Conservation (phyloP, 64 coral and sea anemone genomes). For the Pocillopora damicornis region DNA sequence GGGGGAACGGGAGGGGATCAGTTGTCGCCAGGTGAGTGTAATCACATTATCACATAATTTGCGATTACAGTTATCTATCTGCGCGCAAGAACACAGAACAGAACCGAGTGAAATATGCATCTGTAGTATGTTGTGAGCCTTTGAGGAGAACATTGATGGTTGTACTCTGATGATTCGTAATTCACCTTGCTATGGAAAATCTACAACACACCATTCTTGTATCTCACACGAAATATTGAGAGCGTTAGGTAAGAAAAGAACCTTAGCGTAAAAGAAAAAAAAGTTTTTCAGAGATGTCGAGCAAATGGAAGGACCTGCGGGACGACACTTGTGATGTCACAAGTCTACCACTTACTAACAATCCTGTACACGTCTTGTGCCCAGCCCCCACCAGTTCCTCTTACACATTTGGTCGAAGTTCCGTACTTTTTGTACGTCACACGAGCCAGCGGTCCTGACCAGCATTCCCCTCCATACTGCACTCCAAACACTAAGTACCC, state of each 20-base stretch:
- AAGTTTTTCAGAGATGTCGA: not conserved
- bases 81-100: too few relatives aligned
- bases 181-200: too few relatives aligned
- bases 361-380: slow-evolving; percentile 23
- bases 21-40: too few relatives aligned
- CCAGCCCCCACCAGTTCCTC: not conserved
- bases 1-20: too few relatives aligned
- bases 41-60: too few relatives aligned
- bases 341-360: slow-evolving; percentile 10
- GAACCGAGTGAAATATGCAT: too few relatives aligned
- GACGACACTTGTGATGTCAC: not conserved
- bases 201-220: not conserved
- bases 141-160: too few relatives aligned
- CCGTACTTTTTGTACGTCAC: slow-evolving; percentile 25
- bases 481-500: slow-evolving; percentile 30
- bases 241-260: not conserved
- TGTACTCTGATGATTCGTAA: too few relatives aligned
- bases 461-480: slow-evolving; percentile 14
- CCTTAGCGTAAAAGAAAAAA: not conserved
- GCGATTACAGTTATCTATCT: too few relatives aligned
- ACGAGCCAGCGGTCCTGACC: slow-evolving; percentile 30
- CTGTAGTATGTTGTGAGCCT: too few relatives aligned
- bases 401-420: not conserved
- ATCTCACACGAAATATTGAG: not conserved
- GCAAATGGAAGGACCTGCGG: not conserved